Percentiles rank a stretch among this genome's conserved stretches.
phyloP scores from a whole-genome alignment of 2,113 vertebrate genomes.

The Aepyceros melampus region DNA sequence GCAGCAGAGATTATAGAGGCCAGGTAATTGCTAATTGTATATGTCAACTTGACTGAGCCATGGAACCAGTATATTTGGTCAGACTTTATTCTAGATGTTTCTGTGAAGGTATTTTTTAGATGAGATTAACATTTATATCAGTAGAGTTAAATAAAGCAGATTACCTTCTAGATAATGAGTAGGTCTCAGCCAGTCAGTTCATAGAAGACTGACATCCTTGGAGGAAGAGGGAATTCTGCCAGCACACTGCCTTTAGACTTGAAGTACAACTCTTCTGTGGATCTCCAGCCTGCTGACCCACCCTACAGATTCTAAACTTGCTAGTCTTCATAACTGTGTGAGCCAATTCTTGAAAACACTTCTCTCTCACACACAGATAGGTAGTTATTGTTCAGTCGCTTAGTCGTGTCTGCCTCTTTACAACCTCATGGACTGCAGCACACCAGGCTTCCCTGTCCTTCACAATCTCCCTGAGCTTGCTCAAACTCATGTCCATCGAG shows the following conservation, averaged over 20 bases:
- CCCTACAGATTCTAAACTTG: not conserved
- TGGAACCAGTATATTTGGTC: not conserved
- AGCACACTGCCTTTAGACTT: not conserved
- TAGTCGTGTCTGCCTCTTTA: not conserved
- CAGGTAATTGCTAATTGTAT: not conserved
- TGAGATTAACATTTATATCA: not conserved
- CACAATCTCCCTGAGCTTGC: not conserved
- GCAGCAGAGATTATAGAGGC: not conserved
- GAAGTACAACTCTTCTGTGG: not conserved
- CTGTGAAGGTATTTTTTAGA: not conserved
- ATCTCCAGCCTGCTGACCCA: not conserved
- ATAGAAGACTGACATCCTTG: not conserved
- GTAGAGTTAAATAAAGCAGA: not conserved
- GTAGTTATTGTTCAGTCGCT: not conserved
- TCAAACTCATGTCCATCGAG: not conserved
- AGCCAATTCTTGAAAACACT: not conserved
- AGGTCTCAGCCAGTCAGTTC: not conserved
- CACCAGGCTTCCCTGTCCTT: not conserved
- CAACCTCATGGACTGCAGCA: not conserved
- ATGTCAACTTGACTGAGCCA: not conserved
- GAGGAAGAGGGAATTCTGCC: not conserved
- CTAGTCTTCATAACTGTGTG: not conserved
- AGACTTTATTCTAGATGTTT: slow-evolving; percentile 21
- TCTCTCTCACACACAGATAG: not conserved
- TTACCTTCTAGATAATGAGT: not conserved